Base-by-base conservation (phyloP, 2,797 vertebrate species). In the Notoglanidium macrostoma region DNA sequence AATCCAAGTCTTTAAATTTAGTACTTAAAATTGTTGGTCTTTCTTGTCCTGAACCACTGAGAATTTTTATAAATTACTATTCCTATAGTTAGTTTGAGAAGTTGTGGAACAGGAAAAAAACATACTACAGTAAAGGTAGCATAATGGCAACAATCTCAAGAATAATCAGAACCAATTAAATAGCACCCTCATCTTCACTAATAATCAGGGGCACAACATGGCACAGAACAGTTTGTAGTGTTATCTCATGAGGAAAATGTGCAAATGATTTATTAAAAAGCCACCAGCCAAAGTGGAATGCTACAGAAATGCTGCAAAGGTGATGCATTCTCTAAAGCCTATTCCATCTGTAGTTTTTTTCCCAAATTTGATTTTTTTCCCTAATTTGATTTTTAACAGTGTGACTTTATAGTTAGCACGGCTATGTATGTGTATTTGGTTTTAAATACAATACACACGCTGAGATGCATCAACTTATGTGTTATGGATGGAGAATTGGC, bases 231-330 rank as follows among this genome's bases (percentile, higher is more conserved):
- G 72, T 63, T 51, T 32, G 17, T 21, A 65, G 44, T 11, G 14
- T 23, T 35, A 29, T 85, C 84, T 67, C 73, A 35, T 35, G 72
- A 85, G 84, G 14, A 51, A 65, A 65, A 77, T 35, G 84, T 85
- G 84, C 73, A 77, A 85, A 78, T 77, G 17, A 54, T 35, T 32
- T 51, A 17, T 76, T 23, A 19, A 65, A 15, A 15, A 29, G 5
- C 3, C 0, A 32, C 9, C 35, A 40, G 17, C 32, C 15, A 32
- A 32, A 67, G 12, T 32, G 29, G 14, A 67, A 67, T 14, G 29
- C 51, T 49, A 26, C 23, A 29, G 14, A 76, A n/a, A 76, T 17
- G 4, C 23, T 49, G 4, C 11, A 26, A 21, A 44, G 9, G 40
- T 21, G 26, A 15, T 49, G 5, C 4, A 74, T 51, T 51, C 44